Percentiles rank a stretch among this genome's conserved stretches.
phyloP scores from a whole-genome alignment of 2,888 invertebrate genomes.

The Drosophila mimetica region DNA sequence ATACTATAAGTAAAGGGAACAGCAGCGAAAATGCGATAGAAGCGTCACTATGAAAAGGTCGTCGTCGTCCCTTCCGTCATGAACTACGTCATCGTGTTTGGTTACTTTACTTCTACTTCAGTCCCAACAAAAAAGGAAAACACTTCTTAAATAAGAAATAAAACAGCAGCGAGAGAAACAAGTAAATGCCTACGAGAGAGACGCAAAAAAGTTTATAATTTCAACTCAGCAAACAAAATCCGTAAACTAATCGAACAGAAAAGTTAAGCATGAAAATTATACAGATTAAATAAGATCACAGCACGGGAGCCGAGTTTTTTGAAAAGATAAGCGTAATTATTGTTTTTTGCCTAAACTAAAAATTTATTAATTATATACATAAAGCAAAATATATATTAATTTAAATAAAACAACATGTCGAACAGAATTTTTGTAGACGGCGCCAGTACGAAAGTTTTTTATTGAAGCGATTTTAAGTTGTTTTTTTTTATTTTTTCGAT shows the following conservation, averaged over 20 bases:
- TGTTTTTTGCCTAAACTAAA: constrained; percentile 74
- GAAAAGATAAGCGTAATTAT: constrained; percentile 54
- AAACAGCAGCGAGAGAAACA: constrained; percentile 55
- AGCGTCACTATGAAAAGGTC: constrained; percentile 61
- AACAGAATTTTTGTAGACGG: constrained; percentile 45
- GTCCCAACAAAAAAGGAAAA: constrained; percentile 30
- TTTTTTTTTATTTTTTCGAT: constrained; percentile 13
- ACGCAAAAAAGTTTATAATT: constrained; percentile 33
- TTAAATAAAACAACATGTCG: constrained; percentile 53
- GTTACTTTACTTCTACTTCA: constrained; percentile 41
- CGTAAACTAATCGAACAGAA: constrained; percentile 41
- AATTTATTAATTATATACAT: constrained; percentile 71
- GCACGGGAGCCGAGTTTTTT: constrained; percentile 28
- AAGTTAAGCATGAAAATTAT: constrained; percentile 22
- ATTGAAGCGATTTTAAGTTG: constrained; percentile 31
- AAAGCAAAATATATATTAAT: constrained; percentile 56
- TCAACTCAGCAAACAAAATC: constrained; percentile 16
- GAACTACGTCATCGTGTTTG: constrained; percentile 71
- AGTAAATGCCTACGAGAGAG: constrained; percentile 29
- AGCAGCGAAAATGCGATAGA: constrained; percentile 39
- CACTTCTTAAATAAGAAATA: constrained; percentile 41
- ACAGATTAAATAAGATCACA: constrained; percentile 12
- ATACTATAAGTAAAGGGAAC: constrained; percentile 56
- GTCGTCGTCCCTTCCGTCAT: constrained; percentile 76
- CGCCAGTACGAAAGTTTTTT: constrained; percentile 39